Evolutionary conservation across 1,140 invertebrate genomes (phyloP).

Genomic region (Bradysia coprophila): DNA sequence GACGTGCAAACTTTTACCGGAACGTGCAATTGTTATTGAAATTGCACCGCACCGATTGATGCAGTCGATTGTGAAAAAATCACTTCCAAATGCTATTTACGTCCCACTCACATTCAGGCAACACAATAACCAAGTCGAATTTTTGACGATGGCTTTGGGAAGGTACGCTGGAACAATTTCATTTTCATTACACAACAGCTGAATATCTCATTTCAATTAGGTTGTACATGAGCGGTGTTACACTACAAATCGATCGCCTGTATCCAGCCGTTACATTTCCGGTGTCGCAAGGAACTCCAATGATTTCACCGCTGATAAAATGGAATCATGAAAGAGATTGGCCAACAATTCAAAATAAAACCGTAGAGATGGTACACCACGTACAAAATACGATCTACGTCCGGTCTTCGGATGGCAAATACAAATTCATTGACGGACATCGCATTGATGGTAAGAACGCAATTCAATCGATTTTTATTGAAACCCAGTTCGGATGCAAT

Average conservation of each 20-base stretch:
- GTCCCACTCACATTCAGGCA: conserved; percentile 62
- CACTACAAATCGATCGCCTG: conserved; percentile 28
- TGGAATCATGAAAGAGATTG: conserved; percentile 83
- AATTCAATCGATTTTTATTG: conserved; percentile 42
- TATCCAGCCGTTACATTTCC: conserved; percentile 51
- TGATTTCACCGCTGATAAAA: conserved; percentile 52
- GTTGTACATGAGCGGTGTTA: conserved; percentile 25
- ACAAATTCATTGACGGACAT: conserved; percentile 61
- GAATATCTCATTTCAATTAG: conserved; percentile 29
- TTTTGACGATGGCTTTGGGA: conserved; percentile 52
- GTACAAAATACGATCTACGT: conserved; percentile 22
- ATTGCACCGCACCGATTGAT: conserved; percentile 72
- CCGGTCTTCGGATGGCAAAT: conserved; percentile 53
- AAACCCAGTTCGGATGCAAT: conserved; percentile 23
- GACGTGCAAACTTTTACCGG: conserved; percentile 51
- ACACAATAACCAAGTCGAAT: conserved; percentile 46
- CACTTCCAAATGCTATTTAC: conserved; percentile 41
- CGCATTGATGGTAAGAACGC: conserved; percentile 67
- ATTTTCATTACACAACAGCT: conserved; percentile 36
- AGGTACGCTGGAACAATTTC: conserved; percentile 34
- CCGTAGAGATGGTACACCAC: conserved; percentile 43
- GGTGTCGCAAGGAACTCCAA: conserved; percentile 57
- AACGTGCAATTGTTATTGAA: conserved; percentile 57
- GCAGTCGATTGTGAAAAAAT: conserved; percentile 44
- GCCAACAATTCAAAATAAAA: conserved; percentile 27